Evolutionary conservation across 1,140 invertebrate species (phyloP).

Genomic region (Lepidurus couesii): DNA sequence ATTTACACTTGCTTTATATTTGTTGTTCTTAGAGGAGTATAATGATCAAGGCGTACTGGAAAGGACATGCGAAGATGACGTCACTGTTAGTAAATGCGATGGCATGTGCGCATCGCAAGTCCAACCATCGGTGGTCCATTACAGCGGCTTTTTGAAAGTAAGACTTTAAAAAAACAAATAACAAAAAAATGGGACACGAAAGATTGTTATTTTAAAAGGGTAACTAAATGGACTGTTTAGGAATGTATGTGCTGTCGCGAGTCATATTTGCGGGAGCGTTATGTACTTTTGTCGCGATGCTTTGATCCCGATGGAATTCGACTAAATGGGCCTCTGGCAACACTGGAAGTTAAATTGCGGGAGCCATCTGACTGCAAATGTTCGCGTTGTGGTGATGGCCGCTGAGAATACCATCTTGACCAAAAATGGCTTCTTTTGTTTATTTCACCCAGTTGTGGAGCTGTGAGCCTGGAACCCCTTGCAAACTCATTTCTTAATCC

Average conservation of each 20-base stretch:
- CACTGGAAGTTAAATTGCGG: conserved; percentile 71
- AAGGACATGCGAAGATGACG: conserved; percentile 77
- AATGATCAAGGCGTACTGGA: conserved; percentile 70
- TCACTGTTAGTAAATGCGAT: conserved; percentile 81
- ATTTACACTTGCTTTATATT: too few relatives aligned
- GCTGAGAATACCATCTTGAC: neutral
- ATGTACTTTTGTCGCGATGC: conserved; percentile 74
- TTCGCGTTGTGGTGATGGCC: conserved; percentile 65
- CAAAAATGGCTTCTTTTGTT: too few relatives aligned
- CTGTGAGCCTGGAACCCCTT: too few relatives aligned
- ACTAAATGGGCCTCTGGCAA: conserved; percentile 56
- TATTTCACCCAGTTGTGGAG: too few relatives aligned
- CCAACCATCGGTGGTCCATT: conserved; percentile 76
- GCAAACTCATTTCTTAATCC: too few relatives aligned
- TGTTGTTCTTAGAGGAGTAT: conserved; percentile 66
- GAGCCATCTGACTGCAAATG: conserved; percentile 85
- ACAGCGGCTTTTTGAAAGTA: conserved; percentile 84
- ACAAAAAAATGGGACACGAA: neutral
- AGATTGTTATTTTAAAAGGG: neutral
- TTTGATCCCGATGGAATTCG: conserved; percentile 77
- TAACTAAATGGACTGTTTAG: conserved; percentile 48
- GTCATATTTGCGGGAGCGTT: conserved; percentile 68
- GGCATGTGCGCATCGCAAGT: conserved; percentile 83
- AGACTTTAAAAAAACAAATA: conserved; percentile 26
- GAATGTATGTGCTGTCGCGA: conserved; percentile 88